These are phyloP conservation scores for Pristiophorus japonicus DNA, from an alignment of 2,113 vertebrate species.

Conservation along the genomic window DNA sequence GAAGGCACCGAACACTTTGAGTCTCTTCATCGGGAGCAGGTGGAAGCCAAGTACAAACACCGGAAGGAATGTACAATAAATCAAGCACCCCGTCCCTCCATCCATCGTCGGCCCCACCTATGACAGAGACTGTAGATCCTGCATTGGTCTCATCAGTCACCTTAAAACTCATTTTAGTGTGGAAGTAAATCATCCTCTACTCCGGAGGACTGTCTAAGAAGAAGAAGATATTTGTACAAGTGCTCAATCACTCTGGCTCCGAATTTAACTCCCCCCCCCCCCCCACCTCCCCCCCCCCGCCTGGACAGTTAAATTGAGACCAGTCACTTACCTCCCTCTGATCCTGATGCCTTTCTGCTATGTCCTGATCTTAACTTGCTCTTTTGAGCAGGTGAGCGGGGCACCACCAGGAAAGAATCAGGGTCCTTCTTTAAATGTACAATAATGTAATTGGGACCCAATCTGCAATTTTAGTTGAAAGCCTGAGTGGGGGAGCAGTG, in stretches of 20 bases:
- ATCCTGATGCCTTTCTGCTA: not conserved
- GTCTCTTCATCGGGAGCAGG: too few relatives aligned
- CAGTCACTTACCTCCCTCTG: not conserved
- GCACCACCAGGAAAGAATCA: not conserved
- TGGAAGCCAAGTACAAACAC: too few relatives aligned
- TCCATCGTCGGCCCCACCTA: too few relatives aligned
- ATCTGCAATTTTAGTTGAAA: not conserved
- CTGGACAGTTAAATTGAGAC: not conserved
- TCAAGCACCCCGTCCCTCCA: too few relatives aligned
- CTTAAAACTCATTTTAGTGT: too few relatives aligned
- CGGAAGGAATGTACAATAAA: too few relatives aligned
- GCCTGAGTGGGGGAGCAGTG: not conserved
- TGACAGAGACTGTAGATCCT: too few relatives aligned
- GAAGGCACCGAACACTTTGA: too few relatives aligned
- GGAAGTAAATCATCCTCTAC: too few relatives aligned
- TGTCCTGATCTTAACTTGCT: not conserved
- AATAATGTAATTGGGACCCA: not conserved
- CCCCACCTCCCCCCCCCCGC: too few relatives aligned
- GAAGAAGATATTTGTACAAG: not conserved
- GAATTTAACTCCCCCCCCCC: not conserved
- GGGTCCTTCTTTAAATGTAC: not conserved
- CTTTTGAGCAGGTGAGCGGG: not conserved
- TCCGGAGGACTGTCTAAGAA: too few relatives aligned
- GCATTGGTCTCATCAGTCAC: too few relatives aligned
- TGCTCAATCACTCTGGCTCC: not conserved